Base-by-base conservation (phyloP, 1,140 invertebrate species). In the Harpegnathos saltator region DNA sequence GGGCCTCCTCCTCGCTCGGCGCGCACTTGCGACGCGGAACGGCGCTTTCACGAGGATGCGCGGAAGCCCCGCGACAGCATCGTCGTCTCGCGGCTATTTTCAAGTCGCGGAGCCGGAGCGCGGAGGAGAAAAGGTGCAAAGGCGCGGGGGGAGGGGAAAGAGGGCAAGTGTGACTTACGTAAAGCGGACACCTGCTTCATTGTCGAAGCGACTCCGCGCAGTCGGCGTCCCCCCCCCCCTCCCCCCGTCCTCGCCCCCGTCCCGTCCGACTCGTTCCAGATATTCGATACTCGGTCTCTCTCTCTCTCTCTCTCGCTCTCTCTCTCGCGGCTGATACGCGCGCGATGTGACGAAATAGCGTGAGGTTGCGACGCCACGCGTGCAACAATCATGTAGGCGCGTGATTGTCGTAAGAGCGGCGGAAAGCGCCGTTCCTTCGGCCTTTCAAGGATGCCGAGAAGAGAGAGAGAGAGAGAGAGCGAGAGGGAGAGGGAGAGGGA, bases 231-330 rank as follows among this genome's bases (percentile, higher is more conserved):
- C 83, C 77, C 48, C 14, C 33, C 12, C 14, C 12, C 14, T 50
- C 48, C 52, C 56, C 17, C 54, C 26, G 12, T 33, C 24, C 24
- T 29, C 24, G 44, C 24, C 33, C 66, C 54, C 61, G 44, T n/a
- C 33, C 66, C 54, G 56, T 33, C 58, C 54, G 65, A 50, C 73
- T 87, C 66, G 85, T 82, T 87, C 87, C 73, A 85, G 72, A 88
- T 88, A 87, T 87, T 88, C 65, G 82, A 85, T 82, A 88, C 66
- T 68, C 72, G 73, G 33, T 73, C 54, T 59, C n/a, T n/a, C n/a
- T n/a, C n/a, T n/a, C n/a, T n/a, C n/a, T n/a, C n/a, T n/a, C n/a
- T n/a, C n/a, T n/a, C n/a, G n/a, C n/a, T n/a, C n/a, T n/a, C n/a
- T n/a, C n/a, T n/a, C 38, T 29, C 68, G 26, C 1, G 14, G 15